Base-by-base conservation (phyloP, 1,140 invertebrate genomes). In the Drosophila yakuba region DNA sequence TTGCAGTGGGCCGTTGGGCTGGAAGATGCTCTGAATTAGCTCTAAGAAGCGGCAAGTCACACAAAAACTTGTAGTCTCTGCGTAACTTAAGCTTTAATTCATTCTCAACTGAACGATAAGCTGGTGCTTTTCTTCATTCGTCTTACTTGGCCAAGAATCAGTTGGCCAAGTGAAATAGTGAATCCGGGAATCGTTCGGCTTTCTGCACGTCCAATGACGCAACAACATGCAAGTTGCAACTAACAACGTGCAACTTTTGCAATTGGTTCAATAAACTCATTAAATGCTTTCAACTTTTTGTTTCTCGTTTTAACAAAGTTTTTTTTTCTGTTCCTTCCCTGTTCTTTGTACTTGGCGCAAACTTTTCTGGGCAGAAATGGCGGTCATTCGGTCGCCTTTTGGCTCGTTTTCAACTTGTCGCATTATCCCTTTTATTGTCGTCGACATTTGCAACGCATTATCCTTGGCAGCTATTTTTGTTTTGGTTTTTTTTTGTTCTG, bases 251-350 rank as follows among this genome's bases (percentile, higher is more conserved):
- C 73, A 83, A 88, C 59, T 89, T 74, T 50, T 58, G 59, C 79
- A 88, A 88, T 89, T 88, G 83, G 83, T 89, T 89, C 83, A 88
- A 88, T 88, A 88, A 88, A 89, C 83, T 88, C 83, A 88, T 88
- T 88, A 88, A 88, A 89, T 68, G 83, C 67, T 56, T 69, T 78
- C 51, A 86, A 83, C 71, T 83, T 88, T 76, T 54, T 66, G 15
- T 44, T 60, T 43, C 28, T 39, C 38, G 38, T 43, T 72, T 48
- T 39, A 35, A 54, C 25, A 56, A 52, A 48, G 51, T 64, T 17
- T 36, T 20, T 44, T 71, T 41, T 48, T 28, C 48, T 17, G 10
- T 12, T n/a, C 12, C 20, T 23, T 36, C 38, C 32, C 28, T 60
- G 14, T 52, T 32, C 11, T 20, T 59, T 57, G 60, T 41, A 25